Evolutionary conservation across 2,113 vertebrate species (phyloP), one percentile per base, ranked within the genome.

Genomic region (Serinus canaria): DNA sequence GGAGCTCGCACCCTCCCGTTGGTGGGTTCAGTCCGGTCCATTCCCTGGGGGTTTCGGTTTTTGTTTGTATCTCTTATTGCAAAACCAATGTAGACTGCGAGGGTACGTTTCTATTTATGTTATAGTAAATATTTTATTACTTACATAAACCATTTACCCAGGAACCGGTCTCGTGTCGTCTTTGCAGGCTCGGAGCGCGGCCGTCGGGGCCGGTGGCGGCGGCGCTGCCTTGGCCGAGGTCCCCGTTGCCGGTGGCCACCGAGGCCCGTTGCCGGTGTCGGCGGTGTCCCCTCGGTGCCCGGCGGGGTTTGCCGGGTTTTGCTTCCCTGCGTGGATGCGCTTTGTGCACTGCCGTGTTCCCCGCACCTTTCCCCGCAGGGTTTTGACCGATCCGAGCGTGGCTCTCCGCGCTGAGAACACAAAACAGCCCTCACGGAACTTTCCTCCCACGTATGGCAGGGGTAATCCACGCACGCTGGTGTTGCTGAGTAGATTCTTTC

Each of bases 51-150:
- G 94, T 77, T 98, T 98, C 98, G 98, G 98, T 98, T 98, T 98
- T 99, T 98, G 98, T 98, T 97, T 99, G 98, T 99, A 98, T 98
- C 98, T 98, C 98, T 98, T 98, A 98, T 98, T 98, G 98, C 98
- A 97, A 98, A 98, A 95, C 98, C 96, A 98, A 98, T 99, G 99
- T 99, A 98, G 98, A 99, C 98, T 99, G 98, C 98, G 98, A 99
- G 99, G 99, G 99, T 99, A 98, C 98, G 98, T 99, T 99, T 99
- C 98, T 99, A 99, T 99, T 99, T 99, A 99, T 99, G 99, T 99
- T 99, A 99, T 99, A 99, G 99, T 99, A 99, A 97, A 99, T 99
- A 99, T 99, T 99, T 99, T 99, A 99, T 99, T 99, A 99, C 99
- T 99, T 98, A 98, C 99, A 99, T 99, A 99, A 99, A 99, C 98